Evolutionary conservation across 1,140 invertebrate species (phyloP).

Genomic region (Neelides sp.): DNA sequence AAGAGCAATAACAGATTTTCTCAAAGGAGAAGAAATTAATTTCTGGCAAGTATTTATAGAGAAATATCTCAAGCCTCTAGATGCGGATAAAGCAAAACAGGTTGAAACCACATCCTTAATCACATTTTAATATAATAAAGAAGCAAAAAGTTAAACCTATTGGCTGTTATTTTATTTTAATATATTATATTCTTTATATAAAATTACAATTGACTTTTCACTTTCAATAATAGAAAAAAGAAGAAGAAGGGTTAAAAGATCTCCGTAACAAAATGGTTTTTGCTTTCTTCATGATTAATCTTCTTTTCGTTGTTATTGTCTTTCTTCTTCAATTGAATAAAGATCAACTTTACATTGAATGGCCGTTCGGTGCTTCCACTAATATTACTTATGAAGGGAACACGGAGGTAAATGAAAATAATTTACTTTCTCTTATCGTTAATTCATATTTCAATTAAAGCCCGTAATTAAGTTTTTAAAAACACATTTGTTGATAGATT

Average conservation of each 20-base stretch:
- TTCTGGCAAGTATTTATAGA: conserved; percentile 63
- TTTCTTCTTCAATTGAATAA: conserved; percentile 97
- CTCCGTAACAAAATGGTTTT: conserved; percentile 92
- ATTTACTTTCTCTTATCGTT: too few relatives aligned
- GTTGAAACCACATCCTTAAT: conserved; percentile 25
- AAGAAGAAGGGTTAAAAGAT: conserved; percentile 75
- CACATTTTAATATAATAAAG: neutral
- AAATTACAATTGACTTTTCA: neutral
- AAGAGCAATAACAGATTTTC: too few relatives aligned
- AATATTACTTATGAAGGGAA: conserved; percentile 46
- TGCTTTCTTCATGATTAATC: conserved; percentile 98
- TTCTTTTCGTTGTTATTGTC: conserved; percentile 95
- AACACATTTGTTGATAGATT: too few relatives aligned
- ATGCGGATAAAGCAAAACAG: conserved; percentile 47
- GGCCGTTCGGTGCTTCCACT: conserved; percentile 84
- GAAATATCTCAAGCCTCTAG: conserved; percentile 57
- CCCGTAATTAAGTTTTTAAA: too few relatives aligned
- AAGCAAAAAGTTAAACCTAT: neutral
- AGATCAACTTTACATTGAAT: conserved; percentile 86
- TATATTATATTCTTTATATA: neutral
- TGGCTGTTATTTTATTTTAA: neutral
- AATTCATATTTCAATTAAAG: too few relatives aligned
- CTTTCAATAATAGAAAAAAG: conserved; percentile 54
- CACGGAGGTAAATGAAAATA: too few relatives aligned
- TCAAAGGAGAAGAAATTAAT: conserved; percentile 48